Conservation (phyloP, 1,140 invertebrate species). For the Ceratosolen solmsi region DNA sequence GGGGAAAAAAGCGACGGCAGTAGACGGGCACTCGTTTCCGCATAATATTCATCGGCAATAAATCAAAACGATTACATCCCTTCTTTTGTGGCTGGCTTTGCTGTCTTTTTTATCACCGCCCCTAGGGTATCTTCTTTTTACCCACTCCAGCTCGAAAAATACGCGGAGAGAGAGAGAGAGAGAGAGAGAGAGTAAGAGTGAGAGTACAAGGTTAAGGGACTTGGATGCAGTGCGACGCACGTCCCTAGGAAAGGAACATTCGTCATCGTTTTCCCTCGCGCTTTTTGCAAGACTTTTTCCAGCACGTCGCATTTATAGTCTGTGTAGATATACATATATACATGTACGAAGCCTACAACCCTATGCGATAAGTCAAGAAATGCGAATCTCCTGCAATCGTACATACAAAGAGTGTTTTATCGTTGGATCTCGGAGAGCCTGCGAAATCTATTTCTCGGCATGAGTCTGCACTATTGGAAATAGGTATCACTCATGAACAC, state of each 20-base stretch:
- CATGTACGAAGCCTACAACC: no score
- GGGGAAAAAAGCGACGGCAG: neutral
- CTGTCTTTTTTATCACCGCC: constrained; percentile 9
- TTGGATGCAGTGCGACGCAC: constrained; percentile 46
- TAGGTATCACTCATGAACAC: neutral
- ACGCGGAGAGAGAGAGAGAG: neutral
- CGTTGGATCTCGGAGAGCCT: neutral
- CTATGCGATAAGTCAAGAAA: neutral
- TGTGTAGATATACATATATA: neutral
- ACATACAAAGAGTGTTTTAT: neutral
- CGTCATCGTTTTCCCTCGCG: constrained; percentile 51
- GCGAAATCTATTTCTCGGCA: neutral
- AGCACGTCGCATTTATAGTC: neutral
- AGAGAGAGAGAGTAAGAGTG: neutral
- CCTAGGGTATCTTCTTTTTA: neutral
- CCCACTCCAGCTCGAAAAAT: neutral
- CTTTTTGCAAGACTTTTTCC: neutral
- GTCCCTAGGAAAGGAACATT: constrained; percentile 50
- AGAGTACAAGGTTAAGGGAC: neutral
- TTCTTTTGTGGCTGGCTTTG: constrained; percentile 21
- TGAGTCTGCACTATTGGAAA: neutral
- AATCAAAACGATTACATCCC: constrained; percentile 54
- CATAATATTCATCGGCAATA: constrained; percentile 47
- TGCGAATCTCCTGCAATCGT: neutral
- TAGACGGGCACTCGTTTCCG: neutral